phyloP scores from a whole-genome alignment of 1,140 invertebrate species.

The Aporrectodea caliginosa region DNA sequence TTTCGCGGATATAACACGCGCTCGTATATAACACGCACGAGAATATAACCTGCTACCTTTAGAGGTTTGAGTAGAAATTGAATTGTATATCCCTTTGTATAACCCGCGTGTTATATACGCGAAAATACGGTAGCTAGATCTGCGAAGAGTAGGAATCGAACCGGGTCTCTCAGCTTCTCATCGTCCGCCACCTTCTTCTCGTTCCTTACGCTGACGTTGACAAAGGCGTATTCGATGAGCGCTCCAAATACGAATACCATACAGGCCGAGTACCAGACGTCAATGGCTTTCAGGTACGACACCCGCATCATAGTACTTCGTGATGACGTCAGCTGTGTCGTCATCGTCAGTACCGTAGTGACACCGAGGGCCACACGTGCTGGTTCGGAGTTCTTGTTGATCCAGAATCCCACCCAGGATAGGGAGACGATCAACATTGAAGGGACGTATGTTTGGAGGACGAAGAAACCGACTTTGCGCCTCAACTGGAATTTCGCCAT shows the following conservation, averaged over 20 bases:
- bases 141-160: too few species aligned
- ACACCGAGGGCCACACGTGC: slow-evolving; percentile 55
- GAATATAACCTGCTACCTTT: too few species aligned
- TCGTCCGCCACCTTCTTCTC: background rate
- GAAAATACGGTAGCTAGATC: too few species aligned
- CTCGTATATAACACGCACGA: too few species aligned
- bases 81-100: too few species aligned
- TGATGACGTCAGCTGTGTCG: slow-evolving; percentile 18
- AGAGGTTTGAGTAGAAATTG: too few species aligned
- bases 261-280: slow-evolving; percentile 89
- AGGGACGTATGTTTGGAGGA: slow-evolving; percentile 75
- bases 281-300: slow-evolving; percentile 74
- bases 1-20: too few species aligned
- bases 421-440: slow-evolving; percentile 79
- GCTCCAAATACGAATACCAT: slow-evolving; percentile 87
- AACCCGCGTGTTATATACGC: too few species aligned
- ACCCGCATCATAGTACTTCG: slow-evolving; percentile 10
- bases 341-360: slow-evolving; percentile 10
- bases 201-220: slow-evolving; percentile 59
- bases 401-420: slow-evolving; percentile 91
- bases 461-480: slow-evolving; percentile 1
- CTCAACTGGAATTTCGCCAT: background rate
- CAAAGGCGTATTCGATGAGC: slow-evolving; percentile 83
- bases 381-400: slow-evolving; percentile 60
- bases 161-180: too few species aligned